Base-by-base conservation (phyloP, 2,113 vertebrate genomes). In the Eulemur rufifrons region DNA sequence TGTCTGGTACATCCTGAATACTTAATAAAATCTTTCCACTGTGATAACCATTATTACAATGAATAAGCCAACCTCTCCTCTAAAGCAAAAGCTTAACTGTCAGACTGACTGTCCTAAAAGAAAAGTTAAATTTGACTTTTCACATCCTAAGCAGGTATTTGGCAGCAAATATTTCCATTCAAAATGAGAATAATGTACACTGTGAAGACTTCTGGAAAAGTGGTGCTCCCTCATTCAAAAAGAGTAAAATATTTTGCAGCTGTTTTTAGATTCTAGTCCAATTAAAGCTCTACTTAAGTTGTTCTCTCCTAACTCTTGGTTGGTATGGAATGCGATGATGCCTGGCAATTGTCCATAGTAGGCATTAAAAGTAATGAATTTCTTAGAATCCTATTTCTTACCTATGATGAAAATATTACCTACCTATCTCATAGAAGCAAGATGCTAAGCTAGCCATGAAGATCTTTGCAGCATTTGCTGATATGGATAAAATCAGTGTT, bases 371-470 rank as follows among this genome's bases (percentile, higher is more conserved):
- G 3, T 74, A 98, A 92, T 91, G 47, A 45, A 96, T 96, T 98
- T 97, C 94, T 37, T 78, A 98, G 91, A 86, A 97, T 89, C 5
- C 4, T 97, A 13, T 93, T 96, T 76, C 83, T 95, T 93, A 94
- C 71, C 0, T 21, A 23, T 95, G 97, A 96, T 89, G 86, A 98
- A 97, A 96, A 95, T 96, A 97, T 78, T 32, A 95, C 76, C 95
- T 15, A 45, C 94, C 45, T 93, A 1, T 90, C 3, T 95, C 27
- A 9, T 96, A 61, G 96, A 69, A 98, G 68, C 74, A 88, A 86
- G 89, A 94, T 32, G 87, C 91, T 96, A 98, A 97, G 97, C 96
- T 92, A 98, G 27, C 54, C 94, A 71, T 74, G 89, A 98, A 94
- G 21, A 34, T 86, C 76, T 97, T 96, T 78, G 66, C 59, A 97